Evolutionary conservation across 1,140 invertebrate genomes (phyloP).

Genomic region (Pomacea maculata): DNA sequence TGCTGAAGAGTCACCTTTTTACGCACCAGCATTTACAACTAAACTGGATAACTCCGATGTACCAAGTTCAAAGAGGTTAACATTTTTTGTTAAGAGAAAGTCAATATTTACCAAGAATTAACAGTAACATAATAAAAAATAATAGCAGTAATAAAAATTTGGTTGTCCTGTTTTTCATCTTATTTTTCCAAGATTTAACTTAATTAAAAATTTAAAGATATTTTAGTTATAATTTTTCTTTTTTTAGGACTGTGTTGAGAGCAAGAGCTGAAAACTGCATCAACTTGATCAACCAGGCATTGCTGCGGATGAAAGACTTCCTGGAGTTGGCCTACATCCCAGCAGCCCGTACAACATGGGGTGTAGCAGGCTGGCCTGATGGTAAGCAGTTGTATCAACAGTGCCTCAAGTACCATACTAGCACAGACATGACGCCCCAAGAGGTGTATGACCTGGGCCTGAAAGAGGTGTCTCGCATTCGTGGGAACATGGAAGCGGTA

Average conservation of each 20-base stretch:
- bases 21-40: slow-evolving; percentile 27
- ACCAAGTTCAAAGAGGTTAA: slow-evolving; percentile 2
- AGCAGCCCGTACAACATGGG: slow-evolving; percentile 49
- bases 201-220: too few species aligned
- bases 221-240: too few species aligned
- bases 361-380: slow-evolving; percentile 48
- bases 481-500: slow-evolving; percentile 59
- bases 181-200: too few species aligned
- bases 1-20: slow-evolving; percentile 24
- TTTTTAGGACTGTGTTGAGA: not conserved
- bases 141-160: too few species aligned
- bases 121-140: too few species aligned
- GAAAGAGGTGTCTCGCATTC: slow-evolving; percentile 62
- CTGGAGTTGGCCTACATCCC: slow-evolving; percentile 51
- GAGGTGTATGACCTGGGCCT: slow-evolving; percentile 64
- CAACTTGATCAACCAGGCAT: not conserved
- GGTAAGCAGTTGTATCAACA: slow-evolving; percentile 61
- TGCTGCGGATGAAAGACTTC: slow-evolving; percentile 1
- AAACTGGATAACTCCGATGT: slow-evolving; percentile 8
- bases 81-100: too few species aligned
- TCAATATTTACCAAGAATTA: too few species aligned
- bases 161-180: too few species aligned
- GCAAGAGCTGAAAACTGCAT: not conserved
- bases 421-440: slow-evolving; percentile 53
- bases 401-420: slow-evolving; percentile 63